A percentile compares a stretch with the other conserved stretches of the same genome.
Conservation (phyloP, 2,113 vertebrate genomes). For the Sander vitreus region DNA sequence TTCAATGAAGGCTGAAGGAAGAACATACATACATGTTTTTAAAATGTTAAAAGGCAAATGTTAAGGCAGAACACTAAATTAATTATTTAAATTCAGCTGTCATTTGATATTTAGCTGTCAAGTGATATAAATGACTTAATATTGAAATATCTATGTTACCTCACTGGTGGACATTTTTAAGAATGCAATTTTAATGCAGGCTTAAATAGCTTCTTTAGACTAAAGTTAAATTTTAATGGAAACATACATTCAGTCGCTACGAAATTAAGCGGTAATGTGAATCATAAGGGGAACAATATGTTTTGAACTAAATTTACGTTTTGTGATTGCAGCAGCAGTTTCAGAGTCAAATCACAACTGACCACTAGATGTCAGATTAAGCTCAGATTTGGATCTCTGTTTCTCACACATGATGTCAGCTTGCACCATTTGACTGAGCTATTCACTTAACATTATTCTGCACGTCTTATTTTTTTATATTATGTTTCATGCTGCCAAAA, state of each 20-base stretch:
- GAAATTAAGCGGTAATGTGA: not conserved
- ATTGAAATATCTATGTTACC: not conserved
- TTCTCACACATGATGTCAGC: not conserved
- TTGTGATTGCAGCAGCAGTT: not conserved
- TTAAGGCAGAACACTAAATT: not conserved
- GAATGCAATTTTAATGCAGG: not conserved
- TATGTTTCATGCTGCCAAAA: not conserved
- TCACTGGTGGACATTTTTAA: not conserved
- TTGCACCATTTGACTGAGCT: not conserved
- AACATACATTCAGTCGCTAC: not conserved
- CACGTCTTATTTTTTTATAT: not conserved
- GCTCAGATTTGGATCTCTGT: slow-evolving; percentile 27
- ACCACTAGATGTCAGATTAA: slow-evolving; percentile 78
- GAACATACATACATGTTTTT: not conserved
- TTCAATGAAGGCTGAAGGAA: not conserved
- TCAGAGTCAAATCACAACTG: not conserved
- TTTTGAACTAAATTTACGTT: not conserved
- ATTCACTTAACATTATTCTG: slow-evolving; percentile 5
- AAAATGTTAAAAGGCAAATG: not conserved
- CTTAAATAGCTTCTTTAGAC: not conserved
- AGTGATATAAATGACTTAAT: not conserved
- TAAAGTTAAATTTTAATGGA: not conserved
- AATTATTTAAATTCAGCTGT: not conserved
- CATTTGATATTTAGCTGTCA: not conserved
- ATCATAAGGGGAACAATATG: not conserved